Evolutionary conservation across 2,888 invertebrate species (phyloP), one percentile per base, ranked within the genome.

Genomic region (Drosophila imparisetae): DNA sequence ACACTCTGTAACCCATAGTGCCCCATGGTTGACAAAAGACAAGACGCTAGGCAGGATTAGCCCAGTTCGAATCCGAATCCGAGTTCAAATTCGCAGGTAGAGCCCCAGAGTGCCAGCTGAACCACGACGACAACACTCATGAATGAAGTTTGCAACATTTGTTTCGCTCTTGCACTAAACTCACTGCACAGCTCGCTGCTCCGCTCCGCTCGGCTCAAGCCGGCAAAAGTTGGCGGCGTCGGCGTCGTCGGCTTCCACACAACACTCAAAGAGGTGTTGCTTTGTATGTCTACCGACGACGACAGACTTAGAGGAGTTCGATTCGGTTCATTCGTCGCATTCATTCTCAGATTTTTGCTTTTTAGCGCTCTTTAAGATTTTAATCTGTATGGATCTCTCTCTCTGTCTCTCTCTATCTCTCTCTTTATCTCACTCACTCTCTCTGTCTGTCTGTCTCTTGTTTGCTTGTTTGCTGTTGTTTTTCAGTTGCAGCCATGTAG

Each of bases 291-390:
- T 27, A 6, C 64, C 59, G 57, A 42, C 66, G 54, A 27, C 7
- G 29, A 50, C 50, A 67, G 75, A 73, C 54, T 79, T 79, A 75
- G 64, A 62, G 52, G 53, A 65, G 66, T 72, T 86, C 69, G 74
- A 73, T 77, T 45, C 24, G 72, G 59, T 54, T 86, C 54, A 24
- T 18, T 49, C 27, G 27, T 34, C 53, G 15, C 34, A 38, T 55
- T 30, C 29, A 29, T 52, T 67, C 67, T 59, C 53, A 55, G 66
- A 65, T 75, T 72, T 75, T 83, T 78, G 68, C 70, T 86, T 75
- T 83, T 88, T 86, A 84, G 85, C 86, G 86, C 88, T 85, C 86
- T 76, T 86, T 89, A 87, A 87, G 87, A 87, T 87, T 76, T 85
- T 87, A 87, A 87, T 87, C 87, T 89, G 57, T 55, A 62, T 36